These are phyloP conservation scores for Pristionchus fissidentatus DNA, from an alignment of 2,888 invertebrate species.

Conservation along the genomic window DNA sequence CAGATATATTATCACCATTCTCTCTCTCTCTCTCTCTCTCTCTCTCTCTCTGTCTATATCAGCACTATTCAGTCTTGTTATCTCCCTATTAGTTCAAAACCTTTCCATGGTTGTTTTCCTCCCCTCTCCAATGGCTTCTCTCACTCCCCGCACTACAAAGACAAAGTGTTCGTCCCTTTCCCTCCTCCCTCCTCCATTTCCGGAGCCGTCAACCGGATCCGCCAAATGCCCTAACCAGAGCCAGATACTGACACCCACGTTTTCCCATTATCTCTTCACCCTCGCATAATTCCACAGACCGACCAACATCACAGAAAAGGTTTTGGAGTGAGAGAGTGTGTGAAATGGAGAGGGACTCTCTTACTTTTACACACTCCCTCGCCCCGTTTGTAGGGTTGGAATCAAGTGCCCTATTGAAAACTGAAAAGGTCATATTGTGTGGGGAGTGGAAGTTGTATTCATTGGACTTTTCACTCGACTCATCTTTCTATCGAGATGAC, in stretches of 20 bases:
- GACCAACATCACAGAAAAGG: no score
- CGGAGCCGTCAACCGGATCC: not conserved
- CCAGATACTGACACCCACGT: not conserved
- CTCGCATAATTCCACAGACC: no score
- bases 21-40: not conserved
- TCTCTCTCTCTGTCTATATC: slow-evolving; percentile 17
- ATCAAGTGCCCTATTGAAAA: no score
- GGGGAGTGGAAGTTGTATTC: not conserved
- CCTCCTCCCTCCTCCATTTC: not conserved
- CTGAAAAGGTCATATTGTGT: not conserved
- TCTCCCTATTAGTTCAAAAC: slow-evolving; percentile 21
- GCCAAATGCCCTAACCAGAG: not conserved
- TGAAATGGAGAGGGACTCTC: no score
- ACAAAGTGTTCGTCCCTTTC: not conserved
- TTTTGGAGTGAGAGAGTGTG: no score
- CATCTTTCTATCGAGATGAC: not conserved
- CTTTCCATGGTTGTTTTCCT: slow-evolving; percentile 47
- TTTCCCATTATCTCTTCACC: not conserved
- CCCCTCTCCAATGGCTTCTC: not conserved
- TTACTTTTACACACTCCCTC: no score
- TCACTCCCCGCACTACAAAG: slow-evolving; percentile 37
- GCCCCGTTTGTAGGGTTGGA: not conserved
- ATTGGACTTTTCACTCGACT: no score
- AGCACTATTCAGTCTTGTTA: not conserved
- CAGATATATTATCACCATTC: not conserved